Conservation (phyloP, 2,888 invertebrate genomes). For the Leucophenga montana region DNA sequence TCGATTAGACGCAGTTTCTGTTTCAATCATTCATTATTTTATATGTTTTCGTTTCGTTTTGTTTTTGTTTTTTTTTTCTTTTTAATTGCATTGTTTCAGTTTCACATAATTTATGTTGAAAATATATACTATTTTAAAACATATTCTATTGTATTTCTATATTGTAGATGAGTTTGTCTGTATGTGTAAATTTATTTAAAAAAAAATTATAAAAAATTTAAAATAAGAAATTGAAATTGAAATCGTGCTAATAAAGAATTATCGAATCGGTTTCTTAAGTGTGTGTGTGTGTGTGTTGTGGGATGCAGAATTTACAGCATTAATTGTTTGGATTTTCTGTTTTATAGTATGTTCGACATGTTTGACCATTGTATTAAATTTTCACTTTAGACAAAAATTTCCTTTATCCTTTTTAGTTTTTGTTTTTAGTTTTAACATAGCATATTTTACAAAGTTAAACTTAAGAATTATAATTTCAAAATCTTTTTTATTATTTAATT, state of each 20-base stretch:
- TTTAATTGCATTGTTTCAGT: neutral
- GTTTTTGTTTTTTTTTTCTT: neutral
- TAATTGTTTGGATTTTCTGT: neutral
- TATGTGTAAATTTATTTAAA: neutral
- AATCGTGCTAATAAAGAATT: no score
- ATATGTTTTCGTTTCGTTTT: neutral
- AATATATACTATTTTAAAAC: neutral
- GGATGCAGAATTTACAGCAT: neutral
- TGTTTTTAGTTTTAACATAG: constrained; percentile 19
- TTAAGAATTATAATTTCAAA: constrained; percentile 37
- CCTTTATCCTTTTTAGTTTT: neutral
- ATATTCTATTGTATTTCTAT: neutral
- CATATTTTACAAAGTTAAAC: constrained; percentile 25
- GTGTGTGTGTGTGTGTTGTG: neutral
- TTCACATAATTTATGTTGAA: neutral
- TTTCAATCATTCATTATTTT: neutral
- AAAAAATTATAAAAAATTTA: no score
- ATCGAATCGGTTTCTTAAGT: neutral
- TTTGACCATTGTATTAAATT: no score
- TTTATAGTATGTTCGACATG: neutral
- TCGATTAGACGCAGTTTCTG: constrained; percentile 21
- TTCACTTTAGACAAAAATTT: neutral
- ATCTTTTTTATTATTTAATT: constrained; percentile 34
- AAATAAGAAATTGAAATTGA: no score
- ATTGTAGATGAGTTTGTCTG: neutral